Evolutionary conservation across 2,797 vertebrate species (phyloP).

Genomic region (Lagocephalus sceleratus): DNA sequence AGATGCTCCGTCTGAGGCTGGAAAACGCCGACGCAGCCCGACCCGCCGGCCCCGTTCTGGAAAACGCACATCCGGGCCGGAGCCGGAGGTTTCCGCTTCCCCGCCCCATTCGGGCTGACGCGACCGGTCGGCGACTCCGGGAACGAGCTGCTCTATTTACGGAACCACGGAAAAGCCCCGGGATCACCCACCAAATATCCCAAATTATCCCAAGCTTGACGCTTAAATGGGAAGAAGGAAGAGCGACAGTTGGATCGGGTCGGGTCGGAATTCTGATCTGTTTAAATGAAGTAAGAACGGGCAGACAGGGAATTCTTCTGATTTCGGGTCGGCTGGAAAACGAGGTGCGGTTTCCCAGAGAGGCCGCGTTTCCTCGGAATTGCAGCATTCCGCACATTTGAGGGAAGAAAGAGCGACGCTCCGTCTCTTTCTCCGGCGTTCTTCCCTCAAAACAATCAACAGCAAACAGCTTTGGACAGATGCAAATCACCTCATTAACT

Average conservation of each 20-base stretch:
- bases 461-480: conserved; percentile 73
- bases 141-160: too few relatives aligned
- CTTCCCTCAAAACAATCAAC: conserved; percentile 69
- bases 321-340: background rate
- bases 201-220: too few relatives aligned
- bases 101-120: too few relatives aligned
- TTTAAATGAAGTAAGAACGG: too few relatives aligned
- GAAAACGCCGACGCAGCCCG: conserved; percentile 28
- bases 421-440: conserved; percentile 39
- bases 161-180: too few relatives aligned
- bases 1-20: conserved; percentile 18
- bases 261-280: too few relatives aligned
- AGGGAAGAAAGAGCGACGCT: conserved; percentile 18
- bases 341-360: background rate
- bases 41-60: conserved; percentile 33
- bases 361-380: background rate
- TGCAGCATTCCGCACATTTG: conserved; percentile 15
- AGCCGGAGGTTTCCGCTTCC: conserved; percentile 5
- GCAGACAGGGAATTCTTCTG: too few relatives aligned
- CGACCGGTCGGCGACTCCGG: too few relatives aligned
- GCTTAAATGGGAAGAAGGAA: too few relatives aligned
- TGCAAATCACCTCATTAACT: conserved; percentile 77
- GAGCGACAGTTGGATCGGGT: too few relatives aligned
- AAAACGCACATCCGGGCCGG: conserved; percentile 14
- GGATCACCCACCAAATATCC: too few relatives aligned